phyloP scores from a whole-genome alignment of 2,113 vertebrate genomes.

The Cyanocitta stelleri region DNA sequence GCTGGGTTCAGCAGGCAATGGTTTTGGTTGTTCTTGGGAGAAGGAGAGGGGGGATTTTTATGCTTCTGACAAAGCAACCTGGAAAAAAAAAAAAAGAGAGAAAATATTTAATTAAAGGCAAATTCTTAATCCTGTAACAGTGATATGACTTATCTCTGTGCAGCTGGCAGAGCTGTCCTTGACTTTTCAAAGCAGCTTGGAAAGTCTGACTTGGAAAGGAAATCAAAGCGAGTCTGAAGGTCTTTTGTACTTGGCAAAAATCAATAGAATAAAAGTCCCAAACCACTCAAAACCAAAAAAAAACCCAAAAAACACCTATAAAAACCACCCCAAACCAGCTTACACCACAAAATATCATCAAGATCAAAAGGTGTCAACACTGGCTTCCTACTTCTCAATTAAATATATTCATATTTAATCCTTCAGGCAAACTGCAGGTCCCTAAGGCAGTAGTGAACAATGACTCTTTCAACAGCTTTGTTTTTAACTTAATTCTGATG shows the following conservation, averaged over 20 bases:
- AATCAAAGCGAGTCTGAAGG: not conserved
- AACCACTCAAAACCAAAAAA: not conserved
- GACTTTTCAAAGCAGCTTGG: not conserved
- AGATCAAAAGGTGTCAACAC: not conserved
- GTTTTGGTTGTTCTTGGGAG: slow-evolving; percentile 65
- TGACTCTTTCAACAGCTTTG: not conserved
- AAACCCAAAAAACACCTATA: not conserved
- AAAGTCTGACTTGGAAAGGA: not conserved
- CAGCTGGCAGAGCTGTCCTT: slow-evolving; percentile 16
- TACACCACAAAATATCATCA: not conserved
- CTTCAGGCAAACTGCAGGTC: not conserved
- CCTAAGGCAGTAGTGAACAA: not conserved
- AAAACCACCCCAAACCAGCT: not conserved
- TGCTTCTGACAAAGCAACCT: slow-evolving; percentile 94
- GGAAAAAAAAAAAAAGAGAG: not conserved
- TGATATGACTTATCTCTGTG: not conserved
- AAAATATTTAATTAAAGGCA: not conserved
- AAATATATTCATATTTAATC: not conserved
- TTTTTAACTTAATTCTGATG: not conserved
- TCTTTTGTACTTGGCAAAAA: not conserved
- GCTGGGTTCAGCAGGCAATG: slow-evolving; percentile 86
- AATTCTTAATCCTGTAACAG: not conserved
- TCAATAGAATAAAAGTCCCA: not conserved
- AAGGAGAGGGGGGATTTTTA: slow-evolving; percentile 70
- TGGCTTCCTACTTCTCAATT: not conserved